These are phyloP conservation scores for Halichoerus grypus DNA, from an alignment of 2,113 vertebrate species.

Conservation along the genomic window DNA sequence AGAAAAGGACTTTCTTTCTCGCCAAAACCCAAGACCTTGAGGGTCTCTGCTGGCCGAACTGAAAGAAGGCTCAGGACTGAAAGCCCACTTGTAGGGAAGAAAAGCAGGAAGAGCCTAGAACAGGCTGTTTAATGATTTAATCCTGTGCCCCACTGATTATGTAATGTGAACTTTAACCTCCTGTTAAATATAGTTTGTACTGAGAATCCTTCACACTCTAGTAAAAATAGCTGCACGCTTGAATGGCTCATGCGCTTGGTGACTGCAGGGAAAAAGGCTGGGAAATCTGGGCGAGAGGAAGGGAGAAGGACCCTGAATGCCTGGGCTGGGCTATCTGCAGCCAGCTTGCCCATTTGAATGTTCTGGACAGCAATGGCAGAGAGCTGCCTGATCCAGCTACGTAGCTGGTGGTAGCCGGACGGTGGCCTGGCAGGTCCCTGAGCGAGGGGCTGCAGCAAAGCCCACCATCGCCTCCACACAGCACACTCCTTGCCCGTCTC, in stretches of 20 bases:
- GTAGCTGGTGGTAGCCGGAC: neutral
- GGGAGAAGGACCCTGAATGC: neutral
- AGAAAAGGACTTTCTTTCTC: neutral
- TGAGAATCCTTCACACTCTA: slow-evolving; percentile 57
- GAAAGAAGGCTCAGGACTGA: neutral
- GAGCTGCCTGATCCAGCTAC: neutral
- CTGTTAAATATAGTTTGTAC: slow-evolving; percentile 58
- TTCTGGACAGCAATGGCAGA: neutral
- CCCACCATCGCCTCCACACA: neutral
- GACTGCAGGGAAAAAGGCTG: neutral
- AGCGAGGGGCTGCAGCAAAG: neutral
- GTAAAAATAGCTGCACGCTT: slow-evolving; percentile 49
- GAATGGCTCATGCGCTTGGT: neutral
- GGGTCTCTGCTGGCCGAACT: neutral
- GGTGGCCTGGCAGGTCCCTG: neutral
- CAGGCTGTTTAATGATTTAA: slow-evolving; percentile 51
- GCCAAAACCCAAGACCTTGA: neutral
- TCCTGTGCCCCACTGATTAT: neutral
- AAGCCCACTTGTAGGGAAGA: neutral
- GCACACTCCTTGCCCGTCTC: neutral
- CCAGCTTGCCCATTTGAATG: neutral
- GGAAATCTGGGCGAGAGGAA: neutral
- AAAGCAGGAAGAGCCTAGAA: neutral
- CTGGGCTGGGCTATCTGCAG: too few species aligned
- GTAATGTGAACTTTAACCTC: slow-evolving; percentile 48